phyloP scores from a whole-genome alignment of 2,797 vertebrate genomes.

The Halcyon badia region DNA sequence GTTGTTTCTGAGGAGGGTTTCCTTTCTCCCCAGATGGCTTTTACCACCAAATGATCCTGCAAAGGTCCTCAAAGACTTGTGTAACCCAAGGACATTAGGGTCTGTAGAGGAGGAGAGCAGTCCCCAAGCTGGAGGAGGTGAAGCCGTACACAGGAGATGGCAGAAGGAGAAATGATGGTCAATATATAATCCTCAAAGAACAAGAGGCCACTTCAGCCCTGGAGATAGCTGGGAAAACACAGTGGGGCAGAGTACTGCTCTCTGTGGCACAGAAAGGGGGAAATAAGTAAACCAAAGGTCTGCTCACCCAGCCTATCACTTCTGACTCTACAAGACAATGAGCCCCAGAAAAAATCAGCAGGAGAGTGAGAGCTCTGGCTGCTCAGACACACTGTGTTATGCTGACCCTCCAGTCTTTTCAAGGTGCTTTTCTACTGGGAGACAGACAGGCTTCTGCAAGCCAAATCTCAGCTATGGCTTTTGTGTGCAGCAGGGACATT shows the following conservation, averaged over 20 bases:
- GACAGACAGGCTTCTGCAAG: background rate
- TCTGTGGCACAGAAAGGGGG: background rate
- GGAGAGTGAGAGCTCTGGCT: background rate
- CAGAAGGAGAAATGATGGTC: background rate
- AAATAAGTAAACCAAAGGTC: background rate
- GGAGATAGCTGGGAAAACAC: fast-evolving
- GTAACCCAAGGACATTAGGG: background rate
- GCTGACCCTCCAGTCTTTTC: background rate
- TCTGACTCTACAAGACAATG: background rate
- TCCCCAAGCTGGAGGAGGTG: background rate
- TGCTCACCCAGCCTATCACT: background rate
- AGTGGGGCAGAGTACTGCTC: background rate
- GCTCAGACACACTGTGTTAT: background rate
- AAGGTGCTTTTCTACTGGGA: background rate
- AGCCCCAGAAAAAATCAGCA: background rate
- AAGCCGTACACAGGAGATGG: background rate
- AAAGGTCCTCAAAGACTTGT: background rate
- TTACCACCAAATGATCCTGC: background rate
- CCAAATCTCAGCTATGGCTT: background rate
- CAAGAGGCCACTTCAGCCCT: background rate
- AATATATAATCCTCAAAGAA: background rate
- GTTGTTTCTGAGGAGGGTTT: background rate
- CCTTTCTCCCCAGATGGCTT: background rate
- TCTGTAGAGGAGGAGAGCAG: background rate
- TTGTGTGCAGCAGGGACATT: too few relatives aligned